These are phyloP conservation scores for Itoplectis maculator DNA, from an alignment of 2,888 invertebrate genomes.

Conservation along the genomic window DNA sequence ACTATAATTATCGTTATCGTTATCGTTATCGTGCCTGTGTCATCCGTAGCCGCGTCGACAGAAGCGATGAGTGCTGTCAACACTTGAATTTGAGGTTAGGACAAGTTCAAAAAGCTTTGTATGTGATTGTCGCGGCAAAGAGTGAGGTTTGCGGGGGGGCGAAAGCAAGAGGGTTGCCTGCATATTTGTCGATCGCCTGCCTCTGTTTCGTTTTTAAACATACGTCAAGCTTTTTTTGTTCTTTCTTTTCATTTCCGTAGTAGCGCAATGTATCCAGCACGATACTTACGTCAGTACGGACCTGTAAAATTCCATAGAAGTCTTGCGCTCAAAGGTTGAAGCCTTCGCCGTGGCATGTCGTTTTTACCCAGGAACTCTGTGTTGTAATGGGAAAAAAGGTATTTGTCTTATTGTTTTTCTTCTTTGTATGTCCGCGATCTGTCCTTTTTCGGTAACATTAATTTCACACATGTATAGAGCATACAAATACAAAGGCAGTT, in stretches of 20 bases:
- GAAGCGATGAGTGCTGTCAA: no score
- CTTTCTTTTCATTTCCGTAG: not conserved
- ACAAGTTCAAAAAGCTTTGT: no score
- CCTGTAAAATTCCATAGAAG: not conserved
- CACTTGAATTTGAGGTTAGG: no score
- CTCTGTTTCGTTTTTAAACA: not conserved
- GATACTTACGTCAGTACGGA: not conserved
- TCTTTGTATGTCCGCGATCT: not conserved
- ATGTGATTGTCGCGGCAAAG: no score
- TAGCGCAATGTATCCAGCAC: not conserved
- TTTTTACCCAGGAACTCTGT: constrained; percentile 4
- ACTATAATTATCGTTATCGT: no score
- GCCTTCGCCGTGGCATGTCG: not conserved
- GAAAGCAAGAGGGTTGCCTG: no score
- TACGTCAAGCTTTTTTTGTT: not conserved
- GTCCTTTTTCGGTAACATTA: not conserved
- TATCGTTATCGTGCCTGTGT: no score
- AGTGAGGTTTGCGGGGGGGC: no score
- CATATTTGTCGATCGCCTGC: not conserved
- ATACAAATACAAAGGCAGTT: not conserved
- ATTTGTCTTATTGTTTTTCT: not conserved
- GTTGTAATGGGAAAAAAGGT: constrained; percentile 5
- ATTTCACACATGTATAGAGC: not conserved
- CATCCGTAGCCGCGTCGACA: no score
- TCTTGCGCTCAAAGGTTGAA: not conserved